Evolutionary conservation across 2,888 invertebrate species (phyloP), one percentile per base, ranked within the genome.

Genomic region (Podabrus alpinus): DNA sequence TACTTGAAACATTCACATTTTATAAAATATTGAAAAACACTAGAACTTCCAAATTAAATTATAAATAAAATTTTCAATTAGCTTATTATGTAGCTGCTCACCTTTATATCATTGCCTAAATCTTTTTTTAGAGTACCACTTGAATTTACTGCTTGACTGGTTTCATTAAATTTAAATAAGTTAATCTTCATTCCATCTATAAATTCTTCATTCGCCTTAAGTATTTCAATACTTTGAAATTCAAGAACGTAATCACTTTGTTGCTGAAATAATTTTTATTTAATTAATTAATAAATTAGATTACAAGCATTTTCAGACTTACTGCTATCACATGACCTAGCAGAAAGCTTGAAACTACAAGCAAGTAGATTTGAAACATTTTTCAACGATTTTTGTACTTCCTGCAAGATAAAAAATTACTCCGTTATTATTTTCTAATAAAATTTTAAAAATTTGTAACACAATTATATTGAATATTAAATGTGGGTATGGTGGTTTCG

Each of bases 31-130:
- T 45, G 1, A 45, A 45, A 45, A 45, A n/a, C 45, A n/a, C n/a
- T 45, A 4, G n/a, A 45, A n/a, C 9, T 45, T 1, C 7, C n/a
- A 45, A 45, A n/a, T n/a, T n/a, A 45, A 45, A 45, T 24, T 29
- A 24, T 11, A 3, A 4, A 25, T 3, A 21, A 10, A 60, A 67
- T 29, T 29, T 29, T 3, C 29, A 13, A 13, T 29, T 29, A 13
- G 13, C 13, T 4, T 29, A 45, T n/a, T 45, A n/a, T n/a, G n/a
- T n/a, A n/a, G 45, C 45, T 0, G 0, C 24, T 16, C 67, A 76
- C 76, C 71, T 72, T 76, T 10, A 76, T 74, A 64, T 76, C 69
- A 17, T 15, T 72, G 24, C 66, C 74, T 19, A 76, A 72, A 61
- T 76, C 76, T 67, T 74, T 70, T 59, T 71, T 71, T 10, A 76